phyloP scores from a whole-genome alignment of 2,113 vertebrate genomes.

The Ptilorrhoa leucosticta region DNA sequence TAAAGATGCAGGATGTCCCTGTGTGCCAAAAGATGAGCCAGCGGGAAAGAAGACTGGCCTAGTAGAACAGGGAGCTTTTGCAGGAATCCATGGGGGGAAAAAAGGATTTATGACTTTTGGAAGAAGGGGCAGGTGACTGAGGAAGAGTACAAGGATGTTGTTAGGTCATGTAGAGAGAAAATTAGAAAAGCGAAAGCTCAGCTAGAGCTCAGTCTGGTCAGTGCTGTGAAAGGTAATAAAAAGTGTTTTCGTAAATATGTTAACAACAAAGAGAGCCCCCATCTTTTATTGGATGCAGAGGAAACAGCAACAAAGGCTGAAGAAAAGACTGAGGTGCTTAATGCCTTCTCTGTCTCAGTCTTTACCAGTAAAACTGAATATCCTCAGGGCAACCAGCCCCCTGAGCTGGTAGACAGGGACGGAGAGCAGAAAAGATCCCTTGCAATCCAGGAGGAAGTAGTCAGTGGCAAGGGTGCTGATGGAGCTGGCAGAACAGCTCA shows the following conservation, averaged over 20 bases:
- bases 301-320: neutral
- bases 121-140: neutral
- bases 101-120: neutral
- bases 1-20: neutral
- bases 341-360: neutral
- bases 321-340: neutral
- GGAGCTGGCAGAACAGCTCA: neutral
- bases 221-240: neutral
- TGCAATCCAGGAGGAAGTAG: neutral
- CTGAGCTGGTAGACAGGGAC: neutral
- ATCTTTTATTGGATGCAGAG: neutral
- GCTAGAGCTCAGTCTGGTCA: neutral
- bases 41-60: neutral
- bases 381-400: fast-evolving
- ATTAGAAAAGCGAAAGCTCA: neutral
- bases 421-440: neutral
- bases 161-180: neutral
- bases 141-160: neutral
- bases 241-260: neutral
- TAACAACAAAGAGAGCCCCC: neutral
- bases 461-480: neutral
- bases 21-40: neutral
- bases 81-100: neutral
- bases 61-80: neutral
- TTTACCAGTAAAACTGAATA: neutral